phyloP scores from a whole-genome alignment of 2,888 invertebrate genomes.

The Seladonia tumulorum region DNA sequence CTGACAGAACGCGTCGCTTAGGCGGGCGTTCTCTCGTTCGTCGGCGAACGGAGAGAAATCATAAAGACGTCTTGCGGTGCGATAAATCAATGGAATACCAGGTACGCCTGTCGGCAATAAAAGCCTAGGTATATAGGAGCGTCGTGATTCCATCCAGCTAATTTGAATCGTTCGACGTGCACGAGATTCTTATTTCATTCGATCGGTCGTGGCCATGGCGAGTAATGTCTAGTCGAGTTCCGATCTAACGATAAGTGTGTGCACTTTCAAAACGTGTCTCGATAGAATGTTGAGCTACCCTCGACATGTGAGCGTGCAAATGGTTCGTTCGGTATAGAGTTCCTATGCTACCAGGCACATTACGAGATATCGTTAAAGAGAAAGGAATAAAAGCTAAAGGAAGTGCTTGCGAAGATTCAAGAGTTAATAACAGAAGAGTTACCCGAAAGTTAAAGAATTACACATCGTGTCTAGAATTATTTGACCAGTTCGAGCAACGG shows the following conservation, averaged over 20 bases:
- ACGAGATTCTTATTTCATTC: background rate
- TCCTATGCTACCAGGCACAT: no score
- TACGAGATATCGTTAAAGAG: background rate
- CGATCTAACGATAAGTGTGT: background rate
- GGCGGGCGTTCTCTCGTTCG: background rate
- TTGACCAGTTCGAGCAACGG: background rate
- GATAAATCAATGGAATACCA: slow-evolving; percentile 27
- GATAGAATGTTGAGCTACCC: no score
- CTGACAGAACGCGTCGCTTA: slow-evolving; percentile 17
- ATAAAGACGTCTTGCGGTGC: background rate
- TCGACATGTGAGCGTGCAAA: no score
- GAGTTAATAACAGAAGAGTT: background rate
- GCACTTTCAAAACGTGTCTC: background rate
- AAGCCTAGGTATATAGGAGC: background rate
- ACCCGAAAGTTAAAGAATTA: background rate
- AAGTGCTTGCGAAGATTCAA: no score
- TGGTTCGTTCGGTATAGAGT: no score
- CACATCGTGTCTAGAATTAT: background rate
- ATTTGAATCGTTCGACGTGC: background rate
- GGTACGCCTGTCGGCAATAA: background rate
- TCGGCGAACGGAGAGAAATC: slow-evolving; percentile 1
- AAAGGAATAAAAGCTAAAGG: background rate
- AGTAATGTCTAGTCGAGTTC: background rate
- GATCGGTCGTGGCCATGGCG: no score
- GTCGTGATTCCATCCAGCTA: background rate